Evolutionary conservation across 2,113 vertebrate species (phyloP).

Genomic region (Leucosticte australis): DNA sequence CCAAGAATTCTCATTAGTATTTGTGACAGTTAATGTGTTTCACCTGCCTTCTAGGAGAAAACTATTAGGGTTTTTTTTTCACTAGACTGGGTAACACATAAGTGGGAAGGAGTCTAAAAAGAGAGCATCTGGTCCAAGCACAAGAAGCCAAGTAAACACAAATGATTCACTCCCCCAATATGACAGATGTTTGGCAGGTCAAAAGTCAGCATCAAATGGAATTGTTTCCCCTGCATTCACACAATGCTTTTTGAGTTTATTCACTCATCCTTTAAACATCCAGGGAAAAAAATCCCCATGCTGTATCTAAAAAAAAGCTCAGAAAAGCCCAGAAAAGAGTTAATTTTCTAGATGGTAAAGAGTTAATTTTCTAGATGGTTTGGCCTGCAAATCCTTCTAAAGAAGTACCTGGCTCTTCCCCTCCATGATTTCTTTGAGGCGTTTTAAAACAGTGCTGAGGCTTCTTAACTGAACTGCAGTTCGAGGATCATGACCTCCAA

Average conservation of each 20-base stretch:
- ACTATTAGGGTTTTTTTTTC: not conserved
- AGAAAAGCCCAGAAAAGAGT: not conserved
- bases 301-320: not conserved
- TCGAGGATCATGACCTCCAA: constrained; percentile 92
- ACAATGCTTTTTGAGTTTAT: not conserved
- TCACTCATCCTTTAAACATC: not conserved
- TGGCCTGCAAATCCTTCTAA: not conserved
- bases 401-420: constrained; percentile 94
- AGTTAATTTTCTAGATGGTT: not conserved
- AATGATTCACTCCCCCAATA: not conserved
- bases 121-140: not conserved
- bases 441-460: constrained; percentile 90
- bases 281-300: not conserved
- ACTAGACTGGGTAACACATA: not conserved
- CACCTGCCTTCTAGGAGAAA: not conserved
- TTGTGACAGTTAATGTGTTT: not conserved
- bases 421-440: constrained; percentile 99
- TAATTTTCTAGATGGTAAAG: not conserved
- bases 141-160: not conserved
- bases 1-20: not conserved
- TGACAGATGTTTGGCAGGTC: not conserved
- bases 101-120: not conserved
- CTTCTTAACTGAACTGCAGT: constrained; percentile 95
- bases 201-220: not conserved
- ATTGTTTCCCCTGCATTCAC: not conserved